Percentiles rank a stretch among this genome's conserved stretches.
Conservation (phyloP, 2,888 invertebrate genomes). For the Spodoptera exigua region DNA sequence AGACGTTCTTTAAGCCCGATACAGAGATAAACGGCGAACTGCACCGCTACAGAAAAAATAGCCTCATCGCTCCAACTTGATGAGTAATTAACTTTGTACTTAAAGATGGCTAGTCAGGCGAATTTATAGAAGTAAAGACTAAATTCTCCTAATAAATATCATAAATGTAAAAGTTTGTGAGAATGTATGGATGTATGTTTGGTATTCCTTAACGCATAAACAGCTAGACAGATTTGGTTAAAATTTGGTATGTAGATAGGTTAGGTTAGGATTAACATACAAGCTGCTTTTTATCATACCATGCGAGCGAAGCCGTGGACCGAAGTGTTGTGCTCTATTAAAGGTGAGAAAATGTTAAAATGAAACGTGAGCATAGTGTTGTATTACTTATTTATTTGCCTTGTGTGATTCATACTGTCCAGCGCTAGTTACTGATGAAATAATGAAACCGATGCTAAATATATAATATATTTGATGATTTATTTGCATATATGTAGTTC, state of each 20-base stretch:
- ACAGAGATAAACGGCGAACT: constrained; percentile 68
- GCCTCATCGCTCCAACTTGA: constrained; percentile 44
- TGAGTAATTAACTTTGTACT: constrained; percentile 64
- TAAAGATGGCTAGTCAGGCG: constrained; percentile 49
- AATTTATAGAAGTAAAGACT: constrained; percentile 31
- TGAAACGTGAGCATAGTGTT: constrained; percentile 24
- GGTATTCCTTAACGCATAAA: too few species aligned
- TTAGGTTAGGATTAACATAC: too few species aligned
- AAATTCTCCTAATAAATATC: too few species aligned
- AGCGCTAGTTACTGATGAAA: neutral
- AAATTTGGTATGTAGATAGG: too few species aligned
- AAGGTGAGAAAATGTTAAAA: constrained; percentile 39
- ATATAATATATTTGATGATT: neutral
- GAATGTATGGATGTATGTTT: too few species aligned
- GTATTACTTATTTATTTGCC: constrained; percentile 10
- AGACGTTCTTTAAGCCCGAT: constrained; percentile 65
- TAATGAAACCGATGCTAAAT: too few species aligned
- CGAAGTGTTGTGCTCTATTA: too few species aligned
- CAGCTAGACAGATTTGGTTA: too few species aligned
- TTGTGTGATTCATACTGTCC: constrained; percentile 16
- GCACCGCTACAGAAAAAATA: constrained; percentile 61
- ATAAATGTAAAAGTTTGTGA: too few species aligned
- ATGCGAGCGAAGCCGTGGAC: too few species aligned
- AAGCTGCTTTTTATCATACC: too few species aligned
- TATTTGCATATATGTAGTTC: constrained; percentile 9